Evolutionary conservation across 1,140 invertebrate genomes (phyloP), one percentile per base, ranked within the genome.

Genomic region (Cydia amplana): DNA sequence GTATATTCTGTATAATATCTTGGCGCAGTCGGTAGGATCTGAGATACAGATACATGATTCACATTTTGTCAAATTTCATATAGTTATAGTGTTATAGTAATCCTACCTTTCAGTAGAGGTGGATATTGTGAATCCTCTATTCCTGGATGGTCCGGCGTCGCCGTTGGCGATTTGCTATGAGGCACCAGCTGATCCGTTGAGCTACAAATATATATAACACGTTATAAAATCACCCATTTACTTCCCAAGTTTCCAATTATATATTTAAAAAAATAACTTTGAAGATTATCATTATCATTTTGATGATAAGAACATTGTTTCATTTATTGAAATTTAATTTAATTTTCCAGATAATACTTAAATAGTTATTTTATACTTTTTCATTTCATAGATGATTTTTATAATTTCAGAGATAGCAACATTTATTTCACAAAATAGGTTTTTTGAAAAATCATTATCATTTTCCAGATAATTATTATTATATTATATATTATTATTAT

Each of bases 121-220:
- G 82, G 91, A 92, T 84, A 92, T 91, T 82, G 87, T 89, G 82
- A 92, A 91, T 87, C 91, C 85, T 86, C 85, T 77, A 60, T 80
- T 82, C 85, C 87, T 75, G 75, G 80, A 36, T 76, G 78, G 75
- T 86, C 88, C 81, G 78, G 87, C 73, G 83, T 80, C 87, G 83
- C 89, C 91, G 87, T 88, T 86, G 83, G 91, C 91, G 88, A 77
- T 92, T 83, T 92, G 93, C 88, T 93, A 93, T 90, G 91, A 93
- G 81, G 88, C 76, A 82, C 84, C 85, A 89, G 88, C 82, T 80
- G 91, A 82, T 90, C 91, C 91, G 84, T 91, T 90, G 88, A 87
- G 86, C 93, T 93, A 89, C 32, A 92, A 60, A 86, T 75, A 79
- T 83, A 78, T 72, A 40, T 25, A 73, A 72, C 72, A 51, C 51